Conservation (phyloP, 2,797 vertebrate genomes). For the Graptemys geographica region DNA sequence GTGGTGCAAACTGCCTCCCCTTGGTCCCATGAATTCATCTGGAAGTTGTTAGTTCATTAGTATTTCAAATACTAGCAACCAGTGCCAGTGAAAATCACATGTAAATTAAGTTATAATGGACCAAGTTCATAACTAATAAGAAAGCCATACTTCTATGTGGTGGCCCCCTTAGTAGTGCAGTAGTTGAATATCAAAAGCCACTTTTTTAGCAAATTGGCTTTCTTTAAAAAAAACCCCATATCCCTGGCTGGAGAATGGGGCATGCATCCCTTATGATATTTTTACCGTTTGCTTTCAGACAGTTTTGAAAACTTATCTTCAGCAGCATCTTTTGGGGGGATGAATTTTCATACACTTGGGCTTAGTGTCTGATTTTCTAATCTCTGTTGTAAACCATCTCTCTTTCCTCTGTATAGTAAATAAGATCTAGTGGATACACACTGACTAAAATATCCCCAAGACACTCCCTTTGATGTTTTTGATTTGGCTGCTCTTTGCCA, state of each 20-base stretch:
- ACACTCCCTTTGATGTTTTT: not conserved
- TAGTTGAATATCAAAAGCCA: not conserved
- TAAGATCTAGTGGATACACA: not conserved
- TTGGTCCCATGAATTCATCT: slow-evolving; percentile 11
- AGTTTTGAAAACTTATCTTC: not conserved
- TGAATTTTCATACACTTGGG: not conserved
- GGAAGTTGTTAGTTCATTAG: not conserved
- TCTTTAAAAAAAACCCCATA: not conserved
- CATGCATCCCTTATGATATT: not conserved
- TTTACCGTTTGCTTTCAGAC: not conserved
- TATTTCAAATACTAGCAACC: slow-evolving; percentile 41
- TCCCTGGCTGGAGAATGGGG: not conserved
- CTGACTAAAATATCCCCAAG: slow-evolving; percentile 27
- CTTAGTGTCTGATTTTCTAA: slow-evolving; percentile 10
- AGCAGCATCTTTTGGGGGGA: not conserved
- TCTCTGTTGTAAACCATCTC: slow-evolving; percentile 24
- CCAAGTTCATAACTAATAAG: not conserved
- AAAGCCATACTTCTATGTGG: not conserved
- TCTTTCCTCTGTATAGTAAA: not conserved
- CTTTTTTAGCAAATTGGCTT: not conserved
- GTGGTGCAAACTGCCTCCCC: not conserved
- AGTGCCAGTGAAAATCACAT: slow-evolving; percentile 58
- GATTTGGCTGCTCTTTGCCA: slow-evolving; percentile 47
- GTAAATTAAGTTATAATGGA: slow-evolving; percentile 53
- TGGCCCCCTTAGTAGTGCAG: not conserved